Base-by-base conservation (phyloP, 30 jellyfish, hydroid and myxozoan species). In the Mastigias papua region DNA sequence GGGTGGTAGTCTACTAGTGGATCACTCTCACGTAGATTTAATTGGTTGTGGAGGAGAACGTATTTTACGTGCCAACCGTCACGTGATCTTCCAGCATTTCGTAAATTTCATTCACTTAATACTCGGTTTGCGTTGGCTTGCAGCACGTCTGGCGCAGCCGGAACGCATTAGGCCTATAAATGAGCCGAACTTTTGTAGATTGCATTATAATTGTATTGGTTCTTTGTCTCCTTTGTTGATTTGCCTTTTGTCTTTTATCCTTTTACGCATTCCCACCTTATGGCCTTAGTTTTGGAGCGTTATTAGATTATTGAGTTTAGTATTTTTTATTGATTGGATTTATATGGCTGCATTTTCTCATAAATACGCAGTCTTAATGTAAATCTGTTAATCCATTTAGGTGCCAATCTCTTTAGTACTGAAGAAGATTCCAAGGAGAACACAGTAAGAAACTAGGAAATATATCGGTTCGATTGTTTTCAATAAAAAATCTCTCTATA, bases 361-460 rank as follows among this genome's bases (percentile, higher is more conserved):
- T 51, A 23, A 51, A 17, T 23, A 5, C 27, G 67, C 67, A 16
- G 67, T 51, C 27, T 51, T 51, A 5, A 51, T 37, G 5, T 13
- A 51, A 21, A 51, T 51, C 67, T 51, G 7, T 16, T 51, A 51
- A 30, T 70, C 49, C 34, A 27, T 73, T 34, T 31, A 78, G 88
- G 66, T 15, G 51, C 88, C 27, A 63, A 61, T 63, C 78, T 78
- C 25, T 61, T 78, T 37, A 62, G 84, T 26, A 69, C 61, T 17
- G 71, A 33, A 28, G 62, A 42, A 67, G 48, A 54, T 17, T 0
- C 67, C 4, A 72, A 72, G 20, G 84, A 72, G 19, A 23, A 37
- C 60, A 23, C 69, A 25, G 84, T 72, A 49, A 72, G 84, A 9
- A 26, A 72, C 10, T 35, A 29, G 25, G 28, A 32, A 15, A 0